These are phyloP conservation scores for Phenganax stokvisi DNA, from an alignment of 92 coral and sea anemone species.

Conservation along the genomic window DNA sequence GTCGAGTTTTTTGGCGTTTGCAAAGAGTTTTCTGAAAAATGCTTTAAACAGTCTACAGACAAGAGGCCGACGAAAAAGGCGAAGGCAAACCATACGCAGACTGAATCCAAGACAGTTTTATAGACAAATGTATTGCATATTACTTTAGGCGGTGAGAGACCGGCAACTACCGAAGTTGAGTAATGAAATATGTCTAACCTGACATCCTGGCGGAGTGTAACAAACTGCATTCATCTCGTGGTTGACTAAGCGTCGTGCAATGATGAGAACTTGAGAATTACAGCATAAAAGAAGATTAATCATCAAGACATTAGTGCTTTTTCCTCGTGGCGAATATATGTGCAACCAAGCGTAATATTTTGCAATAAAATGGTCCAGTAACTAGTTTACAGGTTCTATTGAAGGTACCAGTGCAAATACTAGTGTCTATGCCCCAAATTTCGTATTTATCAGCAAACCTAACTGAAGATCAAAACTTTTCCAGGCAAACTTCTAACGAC, in stretches of 20 bases:
- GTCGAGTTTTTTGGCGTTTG: no score
- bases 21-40: no score
- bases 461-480: not conserved
- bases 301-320: not conserved
- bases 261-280: not conserved
- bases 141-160: no score
- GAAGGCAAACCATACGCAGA: no score
- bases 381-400: slow-evolving; percentile 29
- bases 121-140: no score
- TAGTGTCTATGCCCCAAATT: not conserved
- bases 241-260: not conserved
- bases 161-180: no score
- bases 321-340: slow-evolving; percentile 21
- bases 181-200: no score
- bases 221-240: no score
- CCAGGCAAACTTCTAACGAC: not conserved
- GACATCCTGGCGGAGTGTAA: no score
- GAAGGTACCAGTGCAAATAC: slow-evolving; percentile 7
- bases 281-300: not conserved
- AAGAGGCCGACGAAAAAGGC: no score
- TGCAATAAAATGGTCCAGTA: slow-evolving; percentile 37
- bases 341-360: slow-evolving; percentile 28
- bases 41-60: no score
- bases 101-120: no score
- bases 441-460: not conserved